phyloP scores from a whole-genome alignment of 2,797 vertebrate genomes.

The Atherinosoma microstoma region DNA sequence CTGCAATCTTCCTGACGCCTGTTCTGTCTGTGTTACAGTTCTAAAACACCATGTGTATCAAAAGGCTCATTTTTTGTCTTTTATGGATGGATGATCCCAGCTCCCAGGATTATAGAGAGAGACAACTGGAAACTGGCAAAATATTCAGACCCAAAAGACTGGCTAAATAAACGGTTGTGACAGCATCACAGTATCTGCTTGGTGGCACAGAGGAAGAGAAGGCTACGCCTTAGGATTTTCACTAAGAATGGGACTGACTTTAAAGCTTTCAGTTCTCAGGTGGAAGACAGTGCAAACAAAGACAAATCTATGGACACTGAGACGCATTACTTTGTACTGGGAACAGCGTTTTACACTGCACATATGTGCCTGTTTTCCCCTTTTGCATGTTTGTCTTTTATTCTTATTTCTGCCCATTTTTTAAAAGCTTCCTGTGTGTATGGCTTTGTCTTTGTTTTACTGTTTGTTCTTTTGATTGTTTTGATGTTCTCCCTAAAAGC shows the following conservation, averaged over 20 bases:
- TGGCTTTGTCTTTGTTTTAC: neutral
- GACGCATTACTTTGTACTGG: neutral
- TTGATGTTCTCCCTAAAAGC: neutral
- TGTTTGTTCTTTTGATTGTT: neutral
- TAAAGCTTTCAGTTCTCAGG: conserved; percentile 3
- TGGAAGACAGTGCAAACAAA: neutral
- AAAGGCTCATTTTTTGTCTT: neutral
- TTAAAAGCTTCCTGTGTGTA: neutral
- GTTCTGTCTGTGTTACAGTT: neutral
- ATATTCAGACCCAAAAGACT: neutral
- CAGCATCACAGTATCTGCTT: neutral
- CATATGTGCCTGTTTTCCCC: neutral
- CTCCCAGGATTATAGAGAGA: neutral
- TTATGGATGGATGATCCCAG: neutral
- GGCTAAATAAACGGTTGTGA: neutral
- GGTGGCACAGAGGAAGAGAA: neutral
- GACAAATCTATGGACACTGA: conserved; percentile 2
- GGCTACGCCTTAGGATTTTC: neutral
- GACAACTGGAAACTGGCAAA: too few species aligned
- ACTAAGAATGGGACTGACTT: neutral
- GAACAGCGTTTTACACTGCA: neutral
- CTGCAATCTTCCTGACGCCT: neutral
- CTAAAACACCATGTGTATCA: neutral
- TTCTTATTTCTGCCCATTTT: neutral
- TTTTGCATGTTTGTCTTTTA: neutral